These are phyloP conservation scores for Urocynchramus pylzowi DNA, from an alignment of 2,113 vertebrate genomes.

Conservation along the genomic window DNA sequence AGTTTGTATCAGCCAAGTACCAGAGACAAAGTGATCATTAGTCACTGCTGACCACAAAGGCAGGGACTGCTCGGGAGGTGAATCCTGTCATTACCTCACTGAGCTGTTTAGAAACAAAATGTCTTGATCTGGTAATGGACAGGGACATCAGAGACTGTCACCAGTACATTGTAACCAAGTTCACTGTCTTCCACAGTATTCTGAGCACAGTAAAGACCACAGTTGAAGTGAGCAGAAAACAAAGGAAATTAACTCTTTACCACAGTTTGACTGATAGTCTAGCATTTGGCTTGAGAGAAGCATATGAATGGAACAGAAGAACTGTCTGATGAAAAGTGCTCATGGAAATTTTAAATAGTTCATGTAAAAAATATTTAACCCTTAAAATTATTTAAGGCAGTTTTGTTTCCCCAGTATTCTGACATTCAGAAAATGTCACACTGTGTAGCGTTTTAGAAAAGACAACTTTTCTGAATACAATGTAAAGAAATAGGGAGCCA, in stretches of 20 bases:
- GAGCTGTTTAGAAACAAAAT: neutral
- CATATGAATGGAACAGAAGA: accelerated
- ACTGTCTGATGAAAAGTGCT: neutral
- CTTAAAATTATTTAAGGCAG: neutral
- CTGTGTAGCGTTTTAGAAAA: neutral
- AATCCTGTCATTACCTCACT: neutral
- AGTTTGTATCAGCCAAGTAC: neutral
- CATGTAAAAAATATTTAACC: neutral
- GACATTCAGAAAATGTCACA: neutral
- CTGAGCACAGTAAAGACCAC: neutral
- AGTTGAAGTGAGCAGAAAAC: neutral
- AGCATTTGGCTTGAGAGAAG: neutral
- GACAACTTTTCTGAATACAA: neutral
- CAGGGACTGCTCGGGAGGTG: neutral
- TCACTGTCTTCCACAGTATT: neutral
- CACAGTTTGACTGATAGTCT: neutral
- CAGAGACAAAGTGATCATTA: neutral
- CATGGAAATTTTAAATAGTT: neutral
- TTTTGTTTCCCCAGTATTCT: neutral
- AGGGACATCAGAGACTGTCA: neutral
- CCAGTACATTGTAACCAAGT: neutral
- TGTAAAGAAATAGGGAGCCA: neutral
- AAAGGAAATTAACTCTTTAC: neutral
- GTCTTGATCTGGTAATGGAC: neutral
- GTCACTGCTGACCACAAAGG: neutral